Evolutionary conservation across 2,797 vertebrate genomes (phyloP), one percentile per base, ranked within the genome.

Genomic region (Thalassophryne amazonica): DNA sequence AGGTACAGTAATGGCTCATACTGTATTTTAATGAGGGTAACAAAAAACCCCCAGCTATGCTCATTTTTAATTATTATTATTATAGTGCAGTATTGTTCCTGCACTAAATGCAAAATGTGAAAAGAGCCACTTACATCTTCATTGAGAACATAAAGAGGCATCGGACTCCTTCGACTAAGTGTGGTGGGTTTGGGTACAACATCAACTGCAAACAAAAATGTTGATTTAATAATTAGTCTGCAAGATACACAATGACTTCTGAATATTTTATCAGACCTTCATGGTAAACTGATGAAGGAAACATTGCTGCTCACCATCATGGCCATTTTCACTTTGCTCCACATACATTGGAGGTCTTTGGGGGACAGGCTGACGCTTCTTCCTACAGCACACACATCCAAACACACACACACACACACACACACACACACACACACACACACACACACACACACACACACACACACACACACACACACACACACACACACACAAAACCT

Each of bases 91-190:
- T n/a, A n/a, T n/a, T n/a, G n/a, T n/a, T n/a, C n/a, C n/a, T n/a
- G n/a, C n/a, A 2, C 5, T 22, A 14, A 20, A 53, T 32, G 6
- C 2, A 8, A 16, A 10, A 18, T 4, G 9, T 3, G 2, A 27
- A 51, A 55, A 14, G 3, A 47, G 1, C 14, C 11, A 73, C 92
- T 92, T 73, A 98, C 97, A 72, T 95, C 94, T 73, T 98, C 95
- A 57, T 94, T 96, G 39, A 99, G 87, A 72, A 98, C 90, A 37
- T 99, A 99, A 29, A 98, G 85, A 37, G 94, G 93, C 94, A 22
- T 93, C 73, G 72, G 95, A 92, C 15, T 91, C 57, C 10, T 91
- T 81, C 85, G 74, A 11, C 85, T 76, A 2, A 86, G 85, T 6
- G 81, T 87, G 6, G 71, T 46, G 14, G 85, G 76, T 72, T 93